These are phyloP conservation scores for Linurgus olivaceus DNA, from an alignment of 2,797 vertebrate genomes.

Conservation along the genomic window DNA sequence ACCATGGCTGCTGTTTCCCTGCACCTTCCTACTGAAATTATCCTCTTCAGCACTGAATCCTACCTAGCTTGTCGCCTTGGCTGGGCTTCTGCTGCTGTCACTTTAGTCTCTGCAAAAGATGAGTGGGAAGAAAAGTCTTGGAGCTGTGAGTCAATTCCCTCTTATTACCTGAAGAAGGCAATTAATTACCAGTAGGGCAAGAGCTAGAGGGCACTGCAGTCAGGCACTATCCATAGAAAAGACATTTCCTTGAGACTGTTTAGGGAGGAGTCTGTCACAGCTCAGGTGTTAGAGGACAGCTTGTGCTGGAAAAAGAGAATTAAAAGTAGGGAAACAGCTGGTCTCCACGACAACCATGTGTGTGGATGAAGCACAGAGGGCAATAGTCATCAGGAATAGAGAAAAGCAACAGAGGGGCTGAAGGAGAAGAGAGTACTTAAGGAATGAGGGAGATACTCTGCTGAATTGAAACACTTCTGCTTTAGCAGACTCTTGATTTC, in stretches of 20 bases:
- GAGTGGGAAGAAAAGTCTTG: not conserved
- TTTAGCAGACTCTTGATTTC: conserved; percentile 4
- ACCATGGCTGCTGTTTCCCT: not conserved
- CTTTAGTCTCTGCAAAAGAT: not conserved
- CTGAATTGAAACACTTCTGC: conserved; percentile 10
- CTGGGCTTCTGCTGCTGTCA: not conserved
- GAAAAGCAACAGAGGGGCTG: not conserved
- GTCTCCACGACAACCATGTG: not conserved
- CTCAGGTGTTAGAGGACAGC: not conserved
- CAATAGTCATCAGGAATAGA: not conserved
- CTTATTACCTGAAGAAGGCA: not conserved
- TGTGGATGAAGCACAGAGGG: not conserved
- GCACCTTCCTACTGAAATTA: not conserved
- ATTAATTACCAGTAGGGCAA: not conserved
- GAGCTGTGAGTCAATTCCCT: not conserved
- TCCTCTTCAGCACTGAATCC: not conserved
- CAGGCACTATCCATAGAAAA: not conserved
- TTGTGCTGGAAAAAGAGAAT: not conserved
- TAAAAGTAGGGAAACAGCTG: conserved; percentile 16
- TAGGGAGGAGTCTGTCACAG: not conserved
- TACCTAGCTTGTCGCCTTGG: not conserved
- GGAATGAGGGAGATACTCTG: not conserved
- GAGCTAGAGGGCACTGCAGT: not conserved
- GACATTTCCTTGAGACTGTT: not conserved
- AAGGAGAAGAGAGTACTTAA: not conserved